A percentile compares a stretch with the other conserved stretches of the same genome.
Conservation (phyloP, 2,888 invertebrate genomes). For the Onchidella celtica region DNA sequence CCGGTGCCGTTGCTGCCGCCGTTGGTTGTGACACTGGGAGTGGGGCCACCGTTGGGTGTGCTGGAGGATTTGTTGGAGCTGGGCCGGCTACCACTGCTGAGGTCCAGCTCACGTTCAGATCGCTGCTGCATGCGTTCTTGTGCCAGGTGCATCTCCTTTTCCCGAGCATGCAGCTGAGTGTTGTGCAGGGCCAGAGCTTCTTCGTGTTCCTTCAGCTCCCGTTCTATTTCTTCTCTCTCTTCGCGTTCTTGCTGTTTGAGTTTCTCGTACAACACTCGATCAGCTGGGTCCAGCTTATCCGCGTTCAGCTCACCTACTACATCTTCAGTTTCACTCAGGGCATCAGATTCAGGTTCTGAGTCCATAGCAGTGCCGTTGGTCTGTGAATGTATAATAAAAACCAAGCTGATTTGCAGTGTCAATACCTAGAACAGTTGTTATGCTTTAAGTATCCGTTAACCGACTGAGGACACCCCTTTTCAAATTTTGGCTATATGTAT, state of each 20-base stretch:
- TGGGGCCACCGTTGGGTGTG: background rate
- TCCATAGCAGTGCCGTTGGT: conserved; percentile 47
- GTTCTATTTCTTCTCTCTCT: conserved; percentile 79
- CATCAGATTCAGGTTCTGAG: conserved; percentile 36
- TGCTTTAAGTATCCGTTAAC: no score
- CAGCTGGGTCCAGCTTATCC: conserved; percentile 75
- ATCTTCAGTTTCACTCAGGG: conserved; percentile 36
- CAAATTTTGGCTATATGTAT: no score
- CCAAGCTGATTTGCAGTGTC: no score
- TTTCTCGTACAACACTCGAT: conserved; percentile 76
- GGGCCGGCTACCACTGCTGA: conserved; percentile 18
- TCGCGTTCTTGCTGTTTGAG: conserved; percentile 79
- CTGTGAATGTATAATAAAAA: conserved; percentile 13
- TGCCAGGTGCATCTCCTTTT: conserved; percentile 66
- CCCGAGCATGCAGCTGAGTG: conserved; percentile 68
- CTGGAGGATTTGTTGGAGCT: conserved; percentile 26
- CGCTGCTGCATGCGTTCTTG: conserved; percentile 59
- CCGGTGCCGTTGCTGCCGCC: conserved; percentile 3
- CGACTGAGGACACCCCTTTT: no score
- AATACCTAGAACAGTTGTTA: no score
- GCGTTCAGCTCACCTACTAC: conserved; percentile 40
- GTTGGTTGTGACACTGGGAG: background rate
- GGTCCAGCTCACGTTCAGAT: conserved; percentile 48
- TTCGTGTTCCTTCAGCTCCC: conserved; percentile 79
- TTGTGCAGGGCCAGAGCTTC: conserved; percentile 72